Evolutionary conservation across 2,797 vertebrate species (phyloP), one percentile per base, ranked within the genome.

Genomic region (Triplophysa yarkandensis): DNA sequence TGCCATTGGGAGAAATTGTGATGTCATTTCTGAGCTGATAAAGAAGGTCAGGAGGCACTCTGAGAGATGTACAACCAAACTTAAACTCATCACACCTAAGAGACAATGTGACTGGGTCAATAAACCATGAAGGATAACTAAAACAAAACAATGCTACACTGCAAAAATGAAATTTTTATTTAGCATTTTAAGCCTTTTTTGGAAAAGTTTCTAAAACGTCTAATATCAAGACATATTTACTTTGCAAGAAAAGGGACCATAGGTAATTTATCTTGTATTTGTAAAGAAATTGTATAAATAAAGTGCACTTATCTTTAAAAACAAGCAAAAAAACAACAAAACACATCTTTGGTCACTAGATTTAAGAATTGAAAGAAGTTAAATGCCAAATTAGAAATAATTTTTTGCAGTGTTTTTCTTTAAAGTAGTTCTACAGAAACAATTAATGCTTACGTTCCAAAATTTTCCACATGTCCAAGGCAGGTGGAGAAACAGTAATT

Each of bases 401-500:
- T 32, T 32, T 32, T 32, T 3, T 3, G 7, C 13, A 11, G 13
- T 10, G 9, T 34, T 1, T 50, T 50, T 1, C 1, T 19, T 19
- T 13, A 52, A 10, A 6, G 19, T 67, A 54, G 46, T 54, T 52
- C 48, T 39, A 54, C 30, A 7, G 57, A 9, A 25, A 67, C 17
- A 50, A 70, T 80, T 16, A 27, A 27, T 2, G 3, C 96, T 96
- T 94, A 99, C 97, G 93, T 98, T 88, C 95, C 96, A 79, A 97
- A 89, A 85, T 93, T 94, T 83, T 98, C 96, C 71, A 97, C 88
- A 1, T 96, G 93, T 64, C 97, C 97, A 34, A 99, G 92, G 89
- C 97, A 99, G 70, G 97, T 99, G 80, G 97, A 98, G 90, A 84
- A 99, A 83, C 97, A 99, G 91, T 99, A 99, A 91, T 99, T 99